A percentile compares a stretch with the other conserved stretches of the same genome.
These are phyloP conservation scores for Buceros bicornis DNA, from an alignment of 2,797 vertebrate species.

Conservation along the genomic window DNA sequence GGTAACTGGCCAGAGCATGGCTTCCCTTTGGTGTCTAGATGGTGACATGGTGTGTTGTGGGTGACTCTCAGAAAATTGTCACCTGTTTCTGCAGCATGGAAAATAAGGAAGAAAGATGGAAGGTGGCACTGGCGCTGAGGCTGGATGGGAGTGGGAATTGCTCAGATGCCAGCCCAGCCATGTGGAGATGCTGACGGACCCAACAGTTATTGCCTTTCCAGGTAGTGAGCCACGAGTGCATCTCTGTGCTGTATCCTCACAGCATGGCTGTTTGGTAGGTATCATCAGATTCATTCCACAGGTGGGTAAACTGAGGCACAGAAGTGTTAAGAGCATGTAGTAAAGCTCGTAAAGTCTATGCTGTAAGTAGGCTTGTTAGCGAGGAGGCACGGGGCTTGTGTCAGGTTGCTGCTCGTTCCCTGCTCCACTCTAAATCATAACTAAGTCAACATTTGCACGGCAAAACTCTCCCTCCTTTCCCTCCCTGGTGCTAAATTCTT, in stretches of 20 bases:
- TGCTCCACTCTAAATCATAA: neutral
- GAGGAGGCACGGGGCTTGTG: rapidly evolving
- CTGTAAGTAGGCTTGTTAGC: neutral
- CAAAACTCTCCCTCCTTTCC: neutral
- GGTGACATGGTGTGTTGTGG: neutral
- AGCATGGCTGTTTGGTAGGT: neutral
- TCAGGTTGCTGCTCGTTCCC: neutral
- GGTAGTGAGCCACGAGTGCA: neutral
- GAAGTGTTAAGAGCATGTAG: rapidly evolving
- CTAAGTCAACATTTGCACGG: neutral
- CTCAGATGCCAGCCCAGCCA: neutral
- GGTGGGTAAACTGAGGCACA: neutral
- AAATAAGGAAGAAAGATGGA: neutral
- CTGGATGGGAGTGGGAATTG: neutral
- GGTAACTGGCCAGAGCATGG: neutral
- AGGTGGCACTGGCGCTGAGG: neutral
- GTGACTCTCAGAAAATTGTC: constrained; percentile 2
- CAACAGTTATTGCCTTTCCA: neutral
- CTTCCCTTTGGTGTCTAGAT: neutral
- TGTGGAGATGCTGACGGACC: neutral
- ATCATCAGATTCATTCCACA: neutral
- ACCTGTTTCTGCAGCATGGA: neutral
- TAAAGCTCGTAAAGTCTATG: neutral
- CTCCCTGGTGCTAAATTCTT: neutral
- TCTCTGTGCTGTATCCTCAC: neutral